These are phyloP conservation scores for Leptopilina clavipes DNA, from an alignment of 1,140 invertebrate genomes.

Conservation along the genomic window DNA sequence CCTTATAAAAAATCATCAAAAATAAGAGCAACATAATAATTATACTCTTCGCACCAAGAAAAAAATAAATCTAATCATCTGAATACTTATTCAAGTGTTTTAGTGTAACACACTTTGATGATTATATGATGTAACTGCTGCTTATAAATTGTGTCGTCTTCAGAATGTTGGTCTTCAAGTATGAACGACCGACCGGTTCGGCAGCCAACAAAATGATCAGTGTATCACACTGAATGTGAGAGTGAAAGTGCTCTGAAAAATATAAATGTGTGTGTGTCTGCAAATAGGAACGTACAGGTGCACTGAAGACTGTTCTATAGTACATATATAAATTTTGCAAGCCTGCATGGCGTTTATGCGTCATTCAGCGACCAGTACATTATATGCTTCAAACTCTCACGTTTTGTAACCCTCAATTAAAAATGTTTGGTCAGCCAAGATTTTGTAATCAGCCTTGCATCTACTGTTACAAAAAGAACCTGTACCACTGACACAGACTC, in stretches of 20 bases:
- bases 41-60: too few relatives aligned
- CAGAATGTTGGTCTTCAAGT: not conserved
- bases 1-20: too few relatives aligned
- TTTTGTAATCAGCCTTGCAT: conserved; percentile 54
- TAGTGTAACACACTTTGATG: not conserved
- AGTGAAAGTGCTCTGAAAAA: conserved; percentile 69
- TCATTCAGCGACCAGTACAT: conserved; percentile 43
- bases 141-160: not conserved
- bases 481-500: conserved; percentile 2
- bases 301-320: conserved; percentile 29
- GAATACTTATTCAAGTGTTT: not conserved
- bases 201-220: conserved; percentile 51
- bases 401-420: conserved; percentile 57
- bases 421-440: conserved; percentile 53
- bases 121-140: conserved; percentile 1
- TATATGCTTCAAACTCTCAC: conserved; percentile 43
- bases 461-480: not conserved
- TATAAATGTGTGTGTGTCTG: conserved; percentile 40
- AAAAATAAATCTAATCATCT: too few relatives aligned
- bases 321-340: conserved; percentile 2
- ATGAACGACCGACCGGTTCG: conserved; percentile 48
- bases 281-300: conserved; percentile 43
- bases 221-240: conserved; percentile 57
- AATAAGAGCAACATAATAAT: too few relatives aligned
- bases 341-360: not conserved